A percentile compares a stretch with the other conserved stretches of the same genome.
These are phyloP conservation scores for Amblyornis subalaris DNA, from an alignment of 2,113 vertebrate genomes.

Conservation along the genomic window DNA sequence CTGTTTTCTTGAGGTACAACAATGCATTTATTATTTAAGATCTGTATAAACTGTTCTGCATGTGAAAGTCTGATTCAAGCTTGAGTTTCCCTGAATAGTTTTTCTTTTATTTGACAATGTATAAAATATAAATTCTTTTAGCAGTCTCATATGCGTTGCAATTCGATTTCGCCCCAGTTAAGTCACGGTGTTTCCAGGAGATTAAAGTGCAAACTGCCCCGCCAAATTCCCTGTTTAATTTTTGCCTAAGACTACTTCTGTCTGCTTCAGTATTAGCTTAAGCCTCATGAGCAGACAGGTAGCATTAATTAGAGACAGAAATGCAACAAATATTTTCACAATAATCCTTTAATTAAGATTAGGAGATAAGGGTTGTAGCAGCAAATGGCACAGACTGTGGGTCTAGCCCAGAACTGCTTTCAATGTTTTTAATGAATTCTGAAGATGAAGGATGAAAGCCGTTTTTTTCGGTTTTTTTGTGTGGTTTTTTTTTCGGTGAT, in stretches of 20 bases:
- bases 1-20: background rate
- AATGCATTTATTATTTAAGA: background rate
- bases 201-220: background rate
- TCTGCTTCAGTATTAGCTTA: background rate
- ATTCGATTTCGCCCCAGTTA: background rate
- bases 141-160: background rate
- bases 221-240: background rate
- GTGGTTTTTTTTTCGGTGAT: background rate
- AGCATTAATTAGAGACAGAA: background rate
- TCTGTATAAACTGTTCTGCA: background rate
- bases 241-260: background rate
- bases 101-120: background rate
- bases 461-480: background rate
- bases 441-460: background rate
- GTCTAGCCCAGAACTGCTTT: background rate
- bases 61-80: background rate
- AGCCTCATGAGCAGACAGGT: background rate
- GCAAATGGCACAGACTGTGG: background rate
- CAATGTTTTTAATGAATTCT: background rate
- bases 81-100: background rate
- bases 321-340: background rate
- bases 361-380: background rate
- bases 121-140: background rate
- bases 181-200: background rate
- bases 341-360: background rate